Percentiles rank a stretch among this genome's conserved stretches.
Evolutionary conservation across 2,888 invertebrate species (phyloP).

Genomic region (Leptarthrus brevirostris): DNA sequence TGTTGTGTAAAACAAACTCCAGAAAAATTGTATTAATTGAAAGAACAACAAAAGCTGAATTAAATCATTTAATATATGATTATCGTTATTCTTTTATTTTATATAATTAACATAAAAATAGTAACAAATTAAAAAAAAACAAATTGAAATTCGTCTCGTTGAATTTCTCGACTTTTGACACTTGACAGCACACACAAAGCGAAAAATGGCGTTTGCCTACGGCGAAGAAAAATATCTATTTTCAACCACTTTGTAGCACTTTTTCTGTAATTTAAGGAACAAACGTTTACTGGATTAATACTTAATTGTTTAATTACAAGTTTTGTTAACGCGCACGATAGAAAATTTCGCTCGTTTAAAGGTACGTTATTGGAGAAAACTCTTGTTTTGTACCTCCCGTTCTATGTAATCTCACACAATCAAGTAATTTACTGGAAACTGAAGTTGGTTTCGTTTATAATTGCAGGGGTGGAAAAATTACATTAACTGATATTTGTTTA

Average conservation of each 20-base stretch:
- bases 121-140: neutral
- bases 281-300: neutral
- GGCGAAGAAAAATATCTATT: conserved; percentile 1
- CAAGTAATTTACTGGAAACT: neutral
- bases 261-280: conserved; percentile 22
- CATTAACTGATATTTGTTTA: no score
- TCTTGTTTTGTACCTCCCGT: conserved; percentile 22
- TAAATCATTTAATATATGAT: conserved; percentile 29
- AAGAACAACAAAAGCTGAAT: neutral
- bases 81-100: conserved; percentile 1
- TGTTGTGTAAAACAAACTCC: neutral
- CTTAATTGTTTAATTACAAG: neutral
- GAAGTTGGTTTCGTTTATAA: conserved; percentile 20
- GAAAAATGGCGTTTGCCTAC: conserved; percentile 36
- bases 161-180: conserved; percentile 25
- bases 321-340: neutral
- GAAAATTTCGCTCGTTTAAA: neutral
- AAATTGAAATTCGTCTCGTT: neutral
- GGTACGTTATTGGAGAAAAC: neutral
- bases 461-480: no score
- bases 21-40: conserved; percentile 7
- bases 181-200: conserved; percentile 29
- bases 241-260: neutral
- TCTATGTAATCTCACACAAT: neutral
- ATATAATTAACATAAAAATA: conserved; percentile 8